Conservation (phyloP, 2,113 vertebrate species). For the Butorides virescens region DNA sequence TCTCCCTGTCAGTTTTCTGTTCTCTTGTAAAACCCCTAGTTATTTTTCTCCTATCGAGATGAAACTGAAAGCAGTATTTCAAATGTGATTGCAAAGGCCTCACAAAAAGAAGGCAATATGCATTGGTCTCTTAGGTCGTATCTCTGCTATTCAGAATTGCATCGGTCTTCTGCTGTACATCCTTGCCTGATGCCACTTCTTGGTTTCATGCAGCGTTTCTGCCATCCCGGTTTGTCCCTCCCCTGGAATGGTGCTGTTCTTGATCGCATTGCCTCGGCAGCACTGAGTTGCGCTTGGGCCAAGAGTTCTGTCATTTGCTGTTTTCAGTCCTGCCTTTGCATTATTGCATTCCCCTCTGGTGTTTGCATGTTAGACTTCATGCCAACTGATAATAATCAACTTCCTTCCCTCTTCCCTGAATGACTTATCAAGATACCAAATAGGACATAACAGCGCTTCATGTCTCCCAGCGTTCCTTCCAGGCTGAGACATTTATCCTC, state of each 20-base stretch:
- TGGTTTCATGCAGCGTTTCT: background rate
- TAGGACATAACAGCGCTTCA: background rate
- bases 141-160: background rate
- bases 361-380: background rate
- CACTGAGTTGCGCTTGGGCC: background rate
- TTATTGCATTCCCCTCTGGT: background rate
- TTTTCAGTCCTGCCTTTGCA: background rate
- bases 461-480: background rate
- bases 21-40: background rate
- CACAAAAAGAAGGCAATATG: background rate
- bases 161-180: background rate
- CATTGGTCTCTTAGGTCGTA: fast-evolving
- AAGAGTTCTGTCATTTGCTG: background rate
- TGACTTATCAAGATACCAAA: background rate
- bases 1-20: background rate
- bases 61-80: background rate
- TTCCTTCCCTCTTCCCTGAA: background rate
- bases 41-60: background rate
- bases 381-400: background rate
- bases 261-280: background rate
- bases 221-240: background rate
- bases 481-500: background rate
- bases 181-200: no score
- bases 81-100: background rate
- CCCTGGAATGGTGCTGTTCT: background rate